Evolutionary conservation across 2,888 invertebrate species (phyloP).

Genomic region (Latrodectus elegans): DNA sequence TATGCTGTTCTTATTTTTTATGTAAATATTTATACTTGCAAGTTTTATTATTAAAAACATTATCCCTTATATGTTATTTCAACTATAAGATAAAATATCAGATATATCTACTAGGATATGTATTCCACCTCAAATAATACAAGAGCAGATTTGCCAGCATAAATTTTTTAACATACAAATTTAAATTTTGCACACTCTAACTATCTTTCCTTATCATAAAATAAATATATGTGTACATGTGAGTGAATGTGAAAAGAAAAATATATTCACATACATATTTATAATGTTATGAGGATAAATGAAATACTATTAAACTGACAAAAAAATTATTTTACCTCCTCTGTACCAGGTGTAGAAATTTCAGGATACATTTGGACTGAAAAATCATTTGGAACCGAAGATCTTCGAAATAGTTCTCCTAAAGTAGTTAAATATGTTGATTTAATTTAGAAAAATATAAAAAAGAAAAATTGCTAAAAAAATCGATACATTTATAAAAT

Average conservation of each 20-base stretch:
- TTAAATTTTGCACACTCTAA: too few species aligned
- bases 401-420: constrained; percentile 24
- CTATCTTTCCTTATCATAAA: too few species aligned
- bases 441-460: neutral
- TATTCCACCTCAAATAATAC: too few species aligned
- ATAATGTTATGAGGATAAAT: neutral
- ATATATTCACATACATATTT: neutral
- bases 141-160: too few species aligned
- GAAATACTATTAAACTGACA: neutral
- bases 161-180: too few species aligned
- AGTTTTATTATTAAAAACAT: too few species aligned
- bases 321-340: constrained; percentile 9
- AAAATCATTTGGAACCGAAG: constrained; percentile 25
- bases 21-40: too few species aligned
- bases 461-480: neutral
- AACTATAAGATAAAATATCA: too few species aligned
- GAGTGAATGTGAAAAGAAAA: neutral
- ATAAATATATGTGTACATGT: neutral
- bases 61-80: too few species aligned
- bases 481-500: neutral
- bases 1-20: too few species aligned
- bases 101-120: too few species aligned
- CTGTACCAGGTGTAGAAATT: constrained; percentile 4
- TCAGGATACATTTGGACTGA: constrained; percentile 6
- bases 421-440: neutral